Base-by-base conservation (phyloP, 2,113 vertebrate genomes). In the Accipiter virgatus region DNA sequence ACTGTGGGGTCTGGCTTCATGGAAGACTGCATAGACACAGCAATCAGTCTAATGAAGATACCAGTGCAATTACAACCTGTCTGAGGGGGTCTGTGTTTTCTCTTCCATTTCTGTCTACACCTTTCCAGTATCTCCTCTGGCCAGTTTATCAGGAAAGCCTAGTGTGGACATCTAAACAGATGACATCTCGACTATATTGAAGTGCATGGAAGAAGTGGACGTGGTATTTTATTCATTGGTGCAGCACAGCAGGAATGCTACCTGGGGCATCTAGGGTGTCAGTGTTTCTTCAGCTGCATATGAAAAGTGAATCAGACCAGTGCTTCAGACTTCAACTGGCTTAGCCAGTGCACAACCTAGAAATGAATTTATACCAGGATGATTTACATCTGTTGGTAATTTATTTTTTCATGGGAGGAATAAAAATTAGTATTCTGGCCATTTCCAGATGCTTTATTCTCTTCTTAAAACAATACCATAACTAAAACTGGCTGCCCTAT, bases 401-500 rank as follows among this genome's bases (percentile, higher is more conserved):
- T 88, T 47, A 5, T 56, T 82, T 59, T 81, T 83, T 53, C 12
- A 42, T 14, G 12, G 43, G 17, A 93, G 58, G 66, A 94, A 93
- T 80, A 81, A 93, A 89, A 93, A 81, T 47, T 31, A 90, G 16
- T 26, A 11, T 67, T 88, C 75, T 81, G 71, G 78, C 32, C 17
- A 43, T 82, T 96, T 92, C 73, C 81, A 84, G 81, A 92, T 67
- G 89, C 67, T 88, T 81, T 89, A 29, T 50, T 23, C 74, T 74
- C 48, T 80, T 62, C 53, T 89, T 73, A 58, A 88, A 92, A 96
- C 91, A 96, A 88, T 86, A 77, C 47, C 50, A 22, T 31, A 72
- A 73, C 48, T 86, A 34, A 84, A 95, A 73, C 65, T 79, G 38
- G 48, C 61, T 84, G 87, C 34, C 22, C 45, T 88, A 17, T 72